phyloP scores from a whole-genome alignment of 1,140 invertebrate genomes.

The Agrilus planipennis region DNA sequence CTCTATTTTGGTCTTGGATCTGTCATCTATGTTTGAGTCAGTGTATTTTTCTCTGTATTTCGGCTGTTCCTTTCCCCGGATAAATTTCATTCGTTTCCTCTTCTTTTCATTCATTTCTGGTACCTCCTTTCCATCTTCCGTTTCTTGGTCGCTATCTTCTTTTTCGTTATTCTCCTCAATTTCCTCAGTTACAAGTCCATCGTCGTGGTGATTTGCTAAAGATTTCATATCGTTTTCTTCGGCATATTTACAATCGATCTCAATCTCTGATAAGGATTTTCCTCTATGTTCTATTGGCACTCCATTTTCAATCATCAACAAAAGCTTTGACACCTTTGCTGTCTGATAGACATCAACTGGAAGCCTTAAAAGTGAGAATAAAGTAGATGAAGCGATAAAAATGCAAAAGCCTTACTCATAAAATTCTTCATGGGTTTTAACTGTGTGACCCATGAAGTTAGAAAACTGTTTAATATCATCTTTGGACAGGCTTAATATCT shows the following conservation, averaged over 20 bases:
- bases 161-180: too few relatives aligned
- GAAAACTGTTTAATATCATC: slow-evolving; percentile 16
- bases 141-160: too few relatives aligned
- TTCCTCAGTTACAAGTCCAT: too few relatives aligned
- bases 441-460: slow-evolving; percentile 16
- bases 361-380: slow-evolving; percentile 8
- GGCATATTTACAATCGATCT: slow-evolving; percentile 14
- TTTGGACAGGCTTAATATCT: slow-evolving; percentile 16
- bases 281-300: slow-evolving; percentile 17
- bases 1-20: too few relatives aligned
- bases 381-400: not conserved
- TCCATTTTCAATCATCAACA: slow-evolving; percentile 21
- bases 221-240: too few relatives aligned
- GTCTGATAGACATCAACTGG: slow-evolving; percentile 19
- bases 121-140: too few relatives aligned
- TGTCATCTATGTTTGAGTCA: too few relatives aligned
- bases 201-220: too few relatives aligned
- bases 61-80: too few relatives aligned
- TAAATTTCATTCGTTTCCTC: too few relatives aligned
- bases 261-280: slow-evolving; percentile 16
- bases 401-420: slow-evolving; percentile 16
- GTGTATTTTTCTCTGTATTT: too few relatives aligned
- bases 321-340: slow-evolving; percentile 18
- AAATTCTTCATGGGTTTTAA: slow-evolving; percentile 18
- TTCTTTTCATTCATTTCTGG: too few relatives aligned